phyloP scores from a whole-genome alignment of 2,797 vertebrate genomes.

The Melanotaenia pygmaea region DNA sequence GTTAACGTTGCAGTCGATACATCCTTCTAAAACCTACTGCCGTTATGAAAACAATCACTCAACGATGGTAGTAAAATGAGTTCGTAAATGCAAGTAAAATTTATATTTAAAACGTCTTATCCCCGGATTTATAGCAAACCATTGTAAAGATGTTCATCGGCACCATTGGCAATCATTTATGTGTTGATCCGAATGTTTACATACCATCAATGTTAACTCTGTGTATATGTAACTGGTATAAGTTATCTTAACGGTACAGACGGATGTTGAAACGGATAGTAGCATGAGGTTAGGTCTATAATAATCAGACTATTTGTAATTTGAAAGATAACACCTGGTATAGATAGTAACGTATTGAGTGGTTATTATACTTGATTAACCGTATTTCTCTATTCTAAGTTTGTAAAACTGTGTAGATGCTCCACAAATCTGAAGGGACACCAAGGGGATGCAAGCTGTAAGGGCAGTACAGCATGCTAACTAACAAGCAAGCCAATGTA shows the following conservation, averaged over 20 bases:
- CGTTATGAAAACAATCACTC: slow-evolving; percentile 28
- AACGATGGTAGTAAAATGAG: slow-evolving; percentile 27
- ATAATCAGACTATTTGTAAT: slow-evolving; percentile 3
- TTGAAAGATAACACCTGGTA: slow-evolving; percentile 2
- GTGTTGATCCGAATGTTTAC: slow-evolving; percentile 33
- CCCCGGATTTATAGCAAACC: slow-evolving; percentile 12
- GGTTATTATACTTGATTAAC: slow-evolving; percentile 52
- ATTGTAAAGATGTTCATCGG: slow-evolving; percentile 32
- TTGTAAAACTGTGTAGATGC: slow-evolving; percentile 17
- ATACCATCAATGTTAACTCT: background rate
- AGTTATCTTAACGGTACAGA: slow-evolving; percentile 12
- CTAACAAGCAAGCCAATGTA: slow-evolving; percentile 3
- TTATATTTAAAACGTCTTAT: slow-evolving; percentile 24
- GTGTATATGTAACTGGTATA: slow-evolving; percentile 16
- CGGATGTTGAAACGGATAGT: background rate
- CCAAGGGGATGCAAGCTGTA: slow-evolving; percentile 8
- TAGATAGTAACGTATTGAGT: slow-evolving; percentile 26
- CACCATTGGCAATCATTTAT: slow-evolving; percentile 45
- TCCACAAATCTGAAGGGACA: slow-evolving; percentile 22
- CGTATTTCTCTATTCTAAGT: slow-evolving; percentile 20
- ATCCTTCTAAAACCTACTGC: slow-evolving; percentile 36
- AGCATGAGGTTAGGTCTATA: slow-evolving; percentile 7
- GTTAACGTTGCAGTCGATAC: slow-evolving; percentile 17
- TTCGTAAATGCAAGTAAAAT: slow-evolving; percentile 17
- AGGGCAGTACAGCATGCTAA: slow-evolving; percentile 24